These are phyloP conservation scores for Sitta carolinensis DNA, from an alignment of 2,797 vertebrate genomes.

Conservation along the genomic window DNA sequence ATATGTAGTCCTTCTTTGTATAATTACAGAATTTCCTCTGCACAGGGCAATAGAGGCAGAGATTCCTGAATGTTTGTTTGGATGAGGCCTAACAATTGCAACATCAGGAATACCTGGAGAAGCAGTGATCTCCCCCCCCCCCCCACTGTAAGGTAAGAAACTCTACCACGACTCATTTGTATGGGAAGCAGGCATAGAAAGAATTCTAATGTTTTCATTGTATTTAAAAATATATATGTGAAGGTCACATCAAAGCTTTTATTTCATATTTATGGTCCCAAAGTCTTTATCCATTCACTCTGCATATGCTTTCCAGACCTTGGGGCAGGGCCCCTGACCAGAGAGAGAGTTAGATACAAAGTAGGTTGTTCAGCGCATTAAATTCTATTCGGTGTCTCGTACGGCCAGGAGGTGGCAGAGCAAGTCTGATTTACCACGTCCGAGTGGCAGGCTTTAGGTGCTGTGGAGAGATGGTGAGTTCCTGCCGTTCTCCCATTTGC, in stretches of 20 bases:
- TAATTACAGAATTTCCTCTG: neutral
- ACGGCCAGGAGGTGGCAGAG: slow-evolving; percentile 71
- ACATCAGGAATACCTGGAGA: neutral
- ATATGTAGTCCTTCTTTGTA: neutral
- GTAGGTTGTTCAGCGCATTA: neutral
- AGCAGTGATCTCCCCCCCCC: neutral
- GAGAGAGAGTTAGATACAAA: rapidly evolving
- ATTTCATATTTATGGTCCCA: neutral
- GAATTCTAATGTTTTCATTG: neutral
- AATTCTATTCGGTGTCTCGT: neutral
- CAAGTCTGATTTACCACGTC: neutral
- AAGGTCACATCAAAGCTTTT: neutral
- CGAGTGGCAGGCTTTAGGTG: neutral
- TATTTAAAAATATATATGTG: neutral
- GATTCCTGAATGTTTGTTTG: neutral
- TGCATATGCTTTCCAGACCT: neutral
- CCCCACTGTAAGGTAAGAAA: neutral
- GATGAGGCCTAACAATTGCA: neutral
- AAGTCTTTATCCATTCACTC: neutral
- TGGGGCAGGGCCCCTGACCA: neutral
- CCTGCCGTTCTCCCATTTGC: neutral
- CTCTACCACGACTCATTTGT: neutral
- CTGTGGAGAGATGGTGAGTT: neutral
- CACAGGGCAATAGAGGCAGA: neutral
- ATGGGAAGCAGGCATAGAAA: neutral